Conservation (phyloP, 2,797 vertebrate genomes). For the Heliangelus exortis region DNA sequence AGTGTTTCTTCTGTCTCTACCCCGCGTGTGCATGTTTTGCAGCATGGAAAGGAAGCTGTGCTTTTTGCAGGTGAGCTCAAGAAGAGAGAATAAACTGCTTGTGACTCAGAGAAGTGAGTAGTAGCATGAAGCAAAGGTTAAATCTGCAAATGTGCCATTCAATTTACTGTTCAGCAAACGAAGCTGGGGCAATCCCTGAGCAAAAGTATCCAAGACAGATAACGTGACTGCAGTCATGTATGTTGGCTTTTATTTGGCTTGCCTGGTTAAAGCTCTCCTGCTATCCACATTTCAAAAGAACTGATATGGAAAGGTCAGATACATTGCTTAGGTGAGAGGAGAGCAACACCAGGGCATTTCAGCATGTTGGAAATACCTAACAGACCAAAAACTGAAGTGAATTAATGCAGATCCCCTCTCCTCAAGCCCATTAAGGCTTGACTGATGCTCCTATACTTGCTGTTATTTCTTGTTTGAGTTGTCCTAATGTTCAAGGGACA, state of each 20-base stretch:
- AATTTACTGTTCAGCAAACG: not conserved
- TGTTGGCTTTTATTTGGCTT: constrained; percentile 17
- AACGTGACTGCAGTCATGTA: not conserved
- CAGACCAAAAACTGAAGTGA: not conserved
- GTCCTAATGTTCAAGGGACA: not conserved
- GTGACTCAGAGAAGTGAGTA: constrained; percentile 34
- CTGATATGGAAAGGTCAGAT: not conserved
- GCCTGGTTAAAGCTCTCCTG: not conserved
- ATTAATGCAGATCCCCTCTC: not conserved
- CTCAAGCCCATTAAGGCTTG: not conserved
- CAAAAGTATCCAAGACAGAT: not conserved
- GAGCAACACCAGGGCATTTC: not conserved
- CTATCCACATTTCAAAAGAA: not conserved
- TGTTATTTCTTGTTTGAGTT: not conserved
- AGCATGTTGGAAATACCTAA: not conserved
- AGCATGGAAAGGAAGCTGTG: not conserved
- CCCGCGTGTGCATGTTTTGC: not conserved
- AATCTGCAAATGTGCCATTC: constrained; percentile 13
- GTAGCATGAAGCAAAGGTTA: constrained; percentile 36
- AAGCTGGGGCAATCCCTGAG: not conserved
- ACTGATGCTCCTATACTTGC: not conserved
- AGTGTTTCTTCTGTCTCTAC: not conserved
- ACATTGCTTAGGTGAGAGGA: not conserved
- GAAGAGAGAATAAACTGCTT: not conserved
- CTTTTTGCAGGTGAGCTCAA: not conserved